These are phyloP conservation scores for Holothuria leucospilota DNA, from an alignment of 53 echinoderm and acorn worm genomes.

Conservation along the genomic window DNA sequence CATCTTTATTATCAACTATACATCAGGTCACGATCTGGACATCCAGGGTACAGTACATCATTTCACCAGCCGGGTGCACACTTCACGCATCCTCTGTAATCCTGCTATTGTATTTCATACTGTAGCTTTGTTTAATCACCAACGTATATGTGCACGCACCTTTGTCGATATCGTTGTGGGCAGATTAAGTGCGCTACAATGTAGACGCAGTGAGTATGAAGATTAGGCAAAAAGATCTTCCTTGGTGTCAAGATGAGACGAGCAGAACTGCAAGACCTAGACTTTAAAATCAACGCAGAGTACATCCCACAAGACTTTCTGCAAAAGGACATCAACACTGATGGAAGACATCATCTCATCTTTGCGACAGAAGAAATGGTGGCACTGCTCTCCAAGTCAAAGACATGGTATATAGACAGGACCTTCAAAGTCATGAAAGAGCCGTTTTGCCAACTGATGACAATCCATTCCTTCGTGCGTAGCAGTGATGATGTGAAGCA, in stretches of 20 bases:
- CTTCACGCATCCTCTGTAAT: too few species aligned
- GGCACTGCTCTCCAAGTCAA: conserved; percentile 51
- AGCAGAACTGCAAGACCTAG: conserved; percentile 27
- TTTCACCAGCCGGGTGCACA: too few species aligned
- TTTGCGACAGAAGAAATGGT: conserved; percentile 56
- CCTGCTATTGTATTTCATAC: too few species aligned
- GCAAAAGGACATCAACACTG: conserved; percentile 41
- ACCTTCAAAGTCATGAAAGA: conserved; percentile 69
- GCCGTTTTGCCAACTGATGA: conserved; percentile 69
- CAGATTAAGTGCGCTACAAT: too few species aligned
- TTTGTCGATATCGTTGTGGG: too few species aligned
- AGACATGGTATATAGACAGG: conserved; percentile 71
- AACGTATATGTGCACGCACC: too few species aligned
- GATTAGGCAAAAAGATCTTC: too few species aligned
- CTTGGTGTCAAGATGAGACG: conserved; percentile 5
- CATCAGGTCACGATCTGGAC: too few species aligned
- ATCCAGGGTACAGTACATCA: too few species aligned
- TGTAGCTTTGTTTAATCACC: too few species aligned
- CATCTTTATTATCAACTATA: too few species aligned
- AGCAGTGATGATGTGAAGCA: conserved; percentile 60
- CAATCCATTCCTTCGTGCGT: conserved; percentile 64
- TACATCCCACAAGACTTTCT: conserved; percentile 47
- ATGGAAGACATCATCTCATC: conserved; percentile 44
- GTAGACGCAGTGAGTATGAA: too few species aligned
- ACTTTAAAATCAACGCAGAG: conserved; percentile 30